Conservation (phyloP, 1,140 invertebrate species). For the Fopius arisanus region DNA sequence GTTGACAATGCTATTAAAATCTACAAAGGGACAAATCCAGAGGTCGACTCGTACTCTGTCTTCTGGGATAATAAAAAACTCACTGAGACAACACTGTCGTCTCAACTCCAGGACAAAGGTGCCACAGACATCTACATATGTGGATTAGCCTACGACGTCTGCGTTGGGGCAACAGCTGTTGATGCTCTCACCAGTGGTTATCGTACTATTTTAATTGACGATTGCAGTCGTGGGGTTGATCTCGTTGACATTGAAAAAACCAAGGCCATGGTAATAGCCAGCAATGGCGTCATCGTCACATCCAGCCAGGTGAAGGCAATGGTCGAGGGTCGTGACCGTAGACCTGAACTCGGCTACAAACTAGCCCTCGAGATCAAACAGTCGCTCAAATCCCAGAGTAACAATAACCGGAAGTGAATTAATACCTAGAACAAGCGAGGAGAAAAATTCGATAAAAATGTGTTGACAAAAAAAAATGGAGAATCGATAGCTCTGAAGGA, state of each 20-base stretch:
- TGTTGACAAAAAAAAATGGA: too few species aligned
- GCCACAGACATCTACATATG: conserved; percentile 95
- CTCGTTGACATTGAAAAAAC: conserved; percentile 84
- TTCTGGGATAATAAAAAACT: conserved; percentile 97
- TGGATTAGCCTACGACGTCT: conserved; percentile 95
- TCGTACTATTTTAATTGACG: conserved; percentile 88
- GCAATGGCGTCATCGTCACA: conserved; percentile 81
- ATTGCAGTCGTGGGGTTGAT: conserved; percentile 89
- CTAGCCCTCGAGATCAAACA: conserved; percentile 81
- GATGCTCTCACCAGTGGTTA: conserved; percentile 90
- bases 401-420: conserved; percentile 1
- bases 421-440: too few species aligned
- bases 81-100: conserved; percentile 84
- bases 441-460: conserved; percentile 26
- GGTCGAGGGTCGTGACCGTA: conserved; percentile 85
- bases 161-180: conserved; percentile 89
- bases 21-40: conserved; percentile 93
- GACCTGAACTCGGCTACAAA: conserved; percentile 87
- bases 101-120: conserved; percentile 78
- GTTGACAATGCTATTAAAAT: conserved; percentile 81
- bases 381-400: conserved; percentile 3
- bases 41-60: conserved; percentile 96
- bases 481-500: too few species aligned
- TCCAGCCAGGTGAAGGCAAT: conserved; percentile 81
- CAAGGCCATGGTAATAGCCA: conserved; percentile 76